Conservation (phyloP, 2,113 vertebrate genomes). For the Melanostigma gelatinosum region DNA sequence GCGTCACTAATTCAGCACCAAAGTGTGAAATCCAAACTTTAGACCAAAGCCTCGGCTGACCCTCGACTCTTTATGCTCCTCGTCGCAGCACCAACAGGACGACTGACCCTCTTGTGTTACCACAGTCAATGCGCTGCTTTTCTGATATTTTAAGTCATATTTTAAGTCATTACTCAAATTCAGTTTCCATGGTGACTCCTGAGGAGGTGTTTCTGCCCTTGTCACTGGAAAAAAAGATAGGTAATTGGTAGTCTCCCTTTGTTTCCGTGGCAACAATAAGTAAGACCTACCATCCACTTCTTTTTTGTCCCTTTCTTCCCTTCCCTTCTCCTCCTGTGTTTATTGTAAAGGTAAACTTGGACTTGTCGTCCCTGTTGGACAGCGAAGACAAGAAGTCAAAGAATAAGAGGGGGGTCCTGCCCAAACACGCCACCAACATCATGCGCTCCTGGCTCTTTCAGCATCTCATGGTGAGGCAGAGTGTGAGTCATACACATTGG, state of each 20-base stretch:
- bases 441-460: constrained; percentile 99
- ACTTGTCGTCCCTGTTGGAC: constrained; percentile 95
- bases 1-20: constrained; percentile 2
- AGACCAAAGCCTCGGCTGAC: background rate
- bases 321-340: constrained; percentile 31
- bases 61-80: background rate
- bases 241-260: constrained; percentile 81
- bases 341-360: constrained; percentile 92
- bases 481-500: background rate
- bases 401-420: constrained; percentile 96
- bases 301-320: background rate
- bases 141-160: constrained; percentile 73
- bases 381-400: constrained; percentile 98
- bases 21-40: constrained; percentile 39
- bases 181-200: constrained; percentile 84
- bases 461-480: constrained; percentile 94
- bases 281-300: constrained; percentile 53
- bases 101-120: constrained; percentile 32
- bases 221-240: constrained; percentile 71
- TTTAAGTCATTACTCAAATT: constrained; percentile 76
- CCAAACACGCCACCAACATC: constrained; percentile 99
- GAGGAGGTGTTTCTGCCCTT: constrained; percentile 79
- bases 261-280: constrained; percentile 84
- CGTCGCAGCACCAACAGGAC: constrained; percentile 1
- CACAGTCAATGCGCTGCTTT: constrained; percentile 53